Evolutionary conservation across 2,888 invertebrate species (phyloP).

Genomic region (Taphrorychus bicolor): DNA sequence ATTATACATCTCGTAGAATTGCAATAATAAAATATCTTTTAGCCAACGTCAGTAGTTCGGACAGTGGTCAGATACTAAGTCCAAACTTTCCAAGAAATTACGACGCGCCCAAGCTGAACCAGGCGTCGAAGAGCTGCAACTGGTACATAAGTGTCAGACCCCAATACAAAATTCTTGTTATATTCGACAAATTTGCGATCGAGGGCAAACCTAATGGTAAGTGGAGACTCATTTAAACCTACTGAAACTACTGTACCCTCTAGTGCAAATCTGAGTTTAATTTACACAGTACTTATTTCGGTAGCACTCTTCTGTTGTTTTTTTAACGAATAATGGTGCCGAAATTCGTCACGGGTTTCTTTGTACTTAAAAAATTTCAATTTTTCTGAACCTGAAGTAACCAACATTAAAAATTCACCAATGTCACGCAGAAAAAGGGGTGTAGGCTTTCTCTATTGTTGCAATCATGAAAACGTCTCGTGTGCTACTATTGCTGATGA

Average conservation of each 20-base stretch:
- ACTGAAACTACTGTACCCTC: not conserved
- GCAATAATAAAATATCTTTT: conserved; percentile 5
- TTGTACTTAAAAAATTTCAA: too few relatives aligned
- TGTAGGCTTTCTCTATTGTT: too few relatives aligned
- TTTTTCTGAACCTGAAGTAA: too few relatives aligned
- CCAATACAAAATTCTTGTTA: conserved; percentile 86
- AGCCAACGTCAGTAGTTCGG: conserved; percentile 80
- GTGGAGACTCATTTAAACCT: not conserved
- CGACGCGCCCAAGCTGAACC: conserved; percentile 78
- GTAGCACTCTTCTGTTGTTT: too few relatives aligned
- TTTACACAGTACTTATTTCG: not conserved
- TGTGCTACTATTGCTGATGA: not conserved
- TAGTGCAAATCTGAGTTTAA: too few relatives aligned
- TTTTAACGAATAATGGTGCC: too few relatives aligned
- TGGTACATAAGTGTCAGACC: conserved; percentile 93
- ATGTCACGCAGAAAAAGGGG: too few relatives aligned
- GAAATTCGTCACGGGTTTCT: too few relatives aligned
- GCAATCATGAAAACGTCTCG: too few relatives aligned
- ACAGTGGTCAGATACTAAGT: conserved; percentile 84
- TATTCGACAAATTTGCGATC: conserved; percentile 90
- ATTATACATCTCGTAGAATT: too few relatives aligned
- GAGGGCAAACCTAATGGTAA: conserved; percentile 90
- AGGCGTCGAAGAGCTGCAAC: conserved; percentile 91
- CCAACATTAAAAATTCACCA: too few relatives aligned
- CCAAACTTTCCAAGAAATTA: conserved; percentile 93